Percentiles rank a stretch among this genome's conserved stretches.
phyloP scores from a whole-genome alignment of 2,113 vertebrate species.

The Manacus vitellinus region DNA sequence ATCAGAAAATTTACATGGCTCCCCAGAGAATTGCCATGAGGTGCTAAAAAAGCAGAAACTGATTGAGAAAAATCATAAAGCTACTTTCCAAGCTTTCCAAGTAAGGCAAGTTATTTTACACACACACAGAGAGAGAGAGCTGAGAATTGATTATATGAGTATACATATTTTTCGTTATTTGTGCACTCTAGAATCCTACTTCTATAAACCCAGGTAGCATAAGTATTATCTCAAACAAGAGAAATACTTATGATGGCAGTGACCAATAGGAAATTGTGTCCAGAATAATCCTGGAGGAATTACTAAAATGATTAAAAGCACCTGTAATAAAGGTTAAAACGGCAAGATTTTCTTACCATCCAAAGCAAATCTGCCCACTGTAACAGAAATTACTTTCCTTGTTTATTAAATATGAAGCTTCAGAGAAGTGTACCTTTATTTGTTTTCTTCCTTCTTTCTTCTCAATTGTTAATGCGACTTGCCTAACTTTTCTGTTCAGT shows the following conservation, averaged over 20 bases:
- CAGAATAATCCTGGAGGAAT: background rate
- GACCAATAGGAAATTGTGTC: background rate
- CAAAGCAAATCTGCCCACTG: background rate
- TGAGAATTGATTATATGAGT: background rate
- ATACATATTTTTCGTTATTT: background rate
- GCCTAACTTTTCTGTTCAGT: slow-evolving; percentile 35
- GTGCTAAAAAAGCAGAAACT: background rate
- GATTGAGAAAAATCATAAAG: background rate
- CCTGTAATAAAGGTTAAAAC: background rate
- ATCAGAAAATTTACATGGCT: background rate
- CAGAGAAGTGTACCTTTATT: slow-evolving; percentile 33
- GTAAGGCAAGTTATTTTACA: background rate
- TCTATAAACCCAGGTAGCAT: background rate
- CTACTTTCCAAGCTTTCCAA: background rate
- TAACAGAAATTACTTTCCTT: background rate
- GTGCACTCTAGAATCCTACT: background rate
- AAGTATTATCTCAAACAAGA: background rate
- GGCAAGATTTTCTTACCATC: background rate
- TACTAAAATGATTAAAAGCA: background rate
- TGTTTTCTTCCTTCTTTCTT: slow-evolving; percentile 62
- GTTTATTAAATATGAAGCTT: background rate
- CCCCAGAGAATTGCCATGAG: background rate
- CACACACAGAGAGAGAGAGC: rapidly evolving
- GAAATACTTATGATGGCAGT: background rate
- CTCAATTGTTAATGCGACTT: slow-evolving; percentile 59